Evolutionary conservation across 2,888 invertebrate species (phyloP), one percentile per base, ranked within the genome.

Genomic region (Calephelis perditalis): DNA sequence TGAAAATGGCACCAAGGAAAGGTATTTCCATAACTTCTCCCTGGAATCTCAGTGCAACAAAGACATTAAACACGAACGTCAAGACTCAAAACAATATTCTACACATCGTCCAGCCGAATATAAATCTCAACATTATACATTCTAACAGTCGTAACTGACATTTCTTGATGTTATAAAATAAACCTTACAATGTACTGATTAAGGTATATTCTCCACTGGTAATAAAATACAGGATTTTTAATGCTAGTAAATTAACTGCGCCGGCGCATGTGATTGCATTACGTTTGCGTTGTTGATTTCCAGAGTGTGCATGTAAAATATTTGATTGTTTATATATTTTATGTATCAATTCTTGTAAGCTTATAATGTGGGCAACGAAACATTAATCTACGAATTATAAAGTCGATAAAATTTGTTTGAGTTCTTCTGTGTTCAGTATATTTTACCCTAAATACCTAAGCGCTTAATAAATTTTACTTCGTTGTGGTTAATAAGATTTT

Each of bases 51-150:
- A 76, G 76, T 77, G 77, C 70, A 86, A 87, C 83, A 82, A 82
- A 86, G 86, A 86, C 87, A 84, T 86, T 84, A 84, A 80, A 79
- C 80, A 78, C 70, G 72, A 74, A 72, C 76, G 81, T 84, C 82
- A 77, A 73, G 79, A 78, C 77, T 73, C 77, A 82, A 78, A 79
- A 83, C 84, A 82, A 82, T 84, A 83, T 85, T 83, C 81, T 79
- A 78, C 78, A 79, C 82, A 79, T 81, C 79, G 76, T 79, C 75
- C 74, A 73, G 68, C 72, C 78, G 78, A 76, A 73, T 82, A 82
- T 86, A 86, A 86, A 86, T 75, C 69, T 68, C 63, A 69, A 66
- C 65, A 58, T 56, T 43, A 63, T 36, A 55, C 49, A 55, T 47
- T 44, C 58, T 58, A 66, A 70, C 70, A 61, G 61, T 45, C 68